A percentile compares a stretch with the other conserved stretches of the same genome.
These are phyloP conservation scores for Elanoides forficatus DNA, from an alignment of 2,113 vertebrate species.

Conservation along the genomic window DNA sequence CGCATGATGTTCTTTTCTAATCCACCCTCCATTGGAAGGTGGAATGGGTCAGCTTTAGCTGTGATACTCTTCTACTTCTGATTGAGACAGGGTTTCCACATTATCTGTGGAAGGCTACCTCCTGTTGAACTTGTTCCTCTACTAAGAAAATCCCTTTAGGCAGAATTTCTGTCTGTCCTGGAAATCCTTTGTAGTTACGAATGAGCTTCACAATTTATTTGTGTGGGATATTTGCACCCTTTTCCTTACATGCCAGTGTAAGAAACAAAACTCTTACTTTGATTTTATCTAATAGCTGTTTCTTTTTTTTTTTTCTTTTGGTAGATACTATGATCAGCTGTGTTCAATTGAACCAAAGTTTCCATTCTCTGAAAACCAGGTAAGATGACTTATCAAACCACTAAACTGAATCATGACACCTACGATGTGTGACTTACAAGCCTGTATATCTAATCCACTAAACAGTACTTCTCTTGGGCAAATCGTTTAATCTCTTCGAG, in stretches of 20 bases:
- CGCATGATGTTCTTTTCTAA: neutral
- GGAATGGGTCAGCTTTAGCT: neutral
- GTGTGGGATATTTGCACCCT: neutral
- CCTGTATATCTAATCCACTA: neutral
- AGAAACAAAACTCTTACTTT: neutral
- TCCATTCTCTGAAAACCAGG: slow-evolving; percentile 97
- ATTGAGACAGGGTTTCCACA: neutral
- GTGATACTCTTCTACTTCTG: neutral
- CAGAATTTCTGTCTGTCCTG: neutral
- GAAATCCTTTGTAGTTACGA: neutral
- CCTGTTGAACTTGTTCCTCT: neutral
- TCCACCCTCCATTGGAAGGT: neutral
- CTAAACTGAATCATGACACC: neutral
- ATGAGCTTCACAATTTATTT: neutral
- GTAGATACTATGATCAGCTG: slow-evolving; percentile 96
- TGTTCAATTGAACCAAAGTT: slow-evolving; percentile 96
- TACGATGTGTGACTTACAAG: neutral
- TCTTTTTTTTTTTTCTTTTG: neutral
- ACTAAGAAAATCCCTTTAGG: neutral
- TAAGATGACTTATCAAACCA: slow-evolving; percentile 50
- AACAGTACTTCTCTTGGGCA: neutral
- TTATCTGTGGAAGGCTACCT: neutral
- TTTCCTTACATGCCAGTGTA: neutral
- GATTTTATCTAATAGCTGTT: neutral
- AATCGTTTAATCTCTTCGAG: neutral